A percentile compares a stretch with the other conserved stretches of the same genome.
phyloP scores from a whole-genome alignment of 1,140 invertebrate species.

The Drosophila sproati region DNA sequence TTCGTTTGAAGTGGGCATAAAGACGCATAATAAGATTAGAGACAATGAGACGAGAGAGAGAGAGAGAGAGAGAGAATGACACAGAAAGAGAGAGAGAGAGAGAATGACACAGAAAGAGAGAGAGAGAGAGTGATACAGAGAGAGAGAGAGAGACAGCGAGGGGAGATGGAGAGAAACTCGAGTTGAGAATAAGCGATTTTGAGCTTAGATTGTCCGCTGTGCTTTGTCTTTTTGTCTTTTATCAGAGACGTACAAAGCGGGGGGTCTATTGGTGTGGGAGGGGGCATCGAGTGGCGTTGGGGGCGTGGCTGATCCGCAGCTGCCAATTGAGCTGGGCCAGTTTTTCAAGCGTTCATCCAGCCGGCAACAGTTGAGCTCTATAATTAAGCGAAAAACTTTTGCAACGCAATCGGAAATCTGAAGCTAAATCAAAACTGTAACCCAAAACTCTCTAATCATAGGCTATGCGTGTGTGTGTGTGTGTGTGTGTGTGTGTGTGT shows the following conservation, averaged over 20 bases:
- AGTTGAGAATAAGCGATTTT: conserved; percentile 23
- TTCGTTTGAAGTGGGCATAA: conserved; percentile 61
- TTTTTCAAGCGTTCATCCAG: no score
- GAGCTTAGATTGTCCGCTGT: conserved; percentile 43
- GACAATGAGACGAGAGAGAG: conserved; percentile 6
- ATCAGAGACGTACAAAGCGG: neutral
- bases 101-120: no score
- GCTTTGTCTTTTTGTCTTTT: conserved; percentile 21
- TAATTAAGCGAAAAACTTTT: conserved; percentile 51
- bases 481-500: neutral
- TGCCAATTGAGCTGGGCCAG: conserved; percentile 13
- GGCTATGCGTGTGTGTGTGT: neutral
- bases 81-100: no score
- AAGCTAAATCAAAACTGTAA: conserved; percentile 3
- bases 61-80: neutral
- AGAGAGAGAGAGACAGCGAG: neutral
- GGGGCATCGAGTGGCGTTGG: no score
- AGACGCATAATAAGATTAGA: conserved; percentile 69
- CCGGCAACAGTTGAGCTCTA: conserved; percentile 53
- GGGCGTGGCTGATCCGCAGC: conserved; percentile 45
- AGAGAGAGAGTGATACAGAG: no score
- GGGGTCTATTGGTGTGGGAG: neutral
- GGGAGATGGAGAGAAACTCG: neutral
- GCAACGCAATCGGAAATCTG: neutral
- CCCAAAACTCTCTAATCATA: conserved; percentile 3